Evolutionary conservation across 2,113 vertebrate species (phyloP), one percentile per base, ranked within the genome.

Genomic region (Penelope pileata): DNA sequence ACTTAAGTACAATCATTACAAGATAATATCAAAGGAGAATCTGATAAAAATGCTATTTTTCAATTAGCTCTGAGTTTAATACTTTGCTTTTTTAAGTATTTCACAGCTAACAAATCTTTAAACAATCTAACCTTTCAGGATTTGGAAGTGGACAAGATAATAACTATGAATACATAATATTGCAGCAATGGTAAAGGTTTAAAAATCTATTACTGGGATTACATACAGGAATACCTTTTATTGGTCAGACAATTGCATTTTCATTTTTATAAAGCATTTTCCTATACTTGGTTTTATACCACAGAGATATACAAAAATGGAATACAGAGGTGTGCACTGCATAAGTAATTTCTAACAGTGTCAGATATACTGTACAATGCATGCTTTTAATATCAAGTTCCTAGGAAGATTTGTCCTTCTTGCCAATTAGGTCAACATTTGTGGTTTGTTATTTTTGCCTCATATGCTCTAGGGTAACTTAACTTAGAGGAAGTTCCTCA

Each of bases 21-120:
- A 92, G 95, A 93, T 97, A 92, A 94, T 92, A 96, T 97, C 79
- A 86, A 94, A 96, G 88, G 74, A 96, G 94, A 95, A 94, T 96
- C 96, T 96, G 97, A 94, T 96, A 94, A 97, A n/a, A 96, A 96
- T 82, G 76, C 91, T 95, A 88, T 97, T 97, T 97, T 98, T 96
- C 97, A 98, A 96, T 98, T 98, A 97, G 92, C 95, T 87, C 53
- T 48, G 87, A 95, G 97, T 96, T 97, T 96, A 88, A 91, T 82
- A 91, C 85, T 95, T 87, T 96, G 95, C 93, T 96, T 96, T 97
- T 96, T 94, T 34, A 94, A 96, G 96, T 95, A 96, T 93, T 96
- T 97, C 97, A 91, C 91, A 97, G 96, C 90, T 94, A 97, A 96
- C 96, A 98, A 96, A 97, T 97, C 97, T 97, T 97, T 97, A 98